phyloP scores from a whole-genome alignment of 2,113 vertebrate species.

The Thinocorus orbignyianus region DNA sequence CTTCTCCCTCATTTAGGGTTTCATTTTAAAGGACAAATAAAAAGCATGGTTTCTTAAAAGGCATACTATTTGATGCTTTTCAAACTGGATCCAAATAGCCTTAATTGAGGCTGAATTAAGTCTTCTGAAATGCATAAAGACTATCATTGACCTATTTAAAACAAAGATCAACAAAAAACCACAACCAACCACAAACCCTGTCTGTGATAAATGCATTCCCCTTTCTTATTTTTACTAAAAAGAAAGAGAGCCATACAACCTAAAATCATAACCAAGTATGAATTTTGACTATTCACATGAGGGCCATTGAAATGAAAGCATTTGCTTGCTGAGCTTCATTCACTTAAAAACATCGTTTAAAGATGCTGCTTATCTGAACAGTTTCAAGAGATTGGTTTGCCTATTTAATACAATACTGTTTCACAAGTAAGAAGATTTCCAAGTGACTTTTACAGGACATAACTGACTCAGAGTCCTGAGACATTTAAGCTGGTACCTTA shows the following conservation, averaged over 20 bases:
- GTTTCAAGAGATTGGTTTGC: neutral
- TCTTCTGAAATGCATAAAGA: neutral
- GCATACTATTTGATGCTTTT: neutral
- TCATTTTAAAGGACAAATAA: neutral
- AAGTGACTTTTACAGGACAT: neutral
- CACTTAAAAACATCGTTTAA: neutral
- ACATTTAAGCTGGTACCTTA: neutral
- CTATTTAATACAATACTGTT: slow-evolving; percentile 19
- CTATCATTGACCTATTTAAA: neutral
- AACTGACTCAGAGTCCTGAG: neutral
- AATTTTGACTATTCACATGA: neutral
- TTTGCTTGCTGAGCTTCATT: slow-evolving; percentile 17
- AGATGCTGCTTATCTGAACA: neutral
- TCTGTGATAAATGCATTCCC: neutral
- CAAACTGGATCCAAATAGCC: neutral
- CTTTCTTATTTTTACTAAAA: slow-evolving; percentile 1
- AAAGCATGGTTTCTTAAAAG: neutral
- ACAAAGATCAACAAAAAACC: neutral
- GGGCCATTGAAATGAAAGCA: neutral
- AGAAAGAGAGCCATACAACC: neutral
- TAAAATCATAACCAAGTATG: slow-evolving; percentile 24
- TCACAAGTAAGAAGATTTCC: slow-evolving; percentile 1
- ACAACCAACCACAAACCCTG: neutral
- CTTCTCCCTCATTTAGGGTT: neutral
- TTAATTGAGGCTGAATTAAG: neutral